Conservation (phyloP, 1,140 invertebrate genomes). For the Neocloeon triangulifer region DNA sequence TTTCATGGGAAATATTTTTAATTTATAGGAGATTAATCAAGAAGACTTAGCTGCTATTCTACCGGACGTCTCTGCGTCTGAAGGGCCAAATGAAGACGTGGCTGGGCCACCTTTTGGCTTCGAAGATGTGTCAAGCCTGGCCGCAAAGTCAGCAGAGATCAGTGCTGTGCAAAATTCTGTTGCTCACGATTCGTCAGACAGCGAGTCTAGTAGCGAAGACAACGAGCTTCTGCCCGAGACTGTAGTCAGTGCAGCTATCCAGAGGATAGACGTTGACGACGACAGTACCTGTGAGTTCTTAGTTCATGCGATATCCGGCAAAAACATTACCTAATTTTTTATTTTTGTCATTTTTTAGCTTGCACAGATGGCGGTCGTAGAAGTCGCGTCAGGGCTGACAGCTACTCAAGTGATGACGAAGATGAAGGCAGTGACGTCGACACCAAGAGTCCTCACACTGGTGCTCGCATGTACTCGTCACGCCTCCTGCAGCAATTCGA, state of each 20-base stretch:
- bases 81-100: conserved; percentile 25
- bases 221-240: not conserved
- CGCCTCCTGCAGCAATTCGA: conserved; percentile 37
- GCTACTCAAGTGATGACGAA: no score
- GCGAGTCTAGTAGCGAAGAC: not conserved
- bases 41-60: conserved; percentile 41
- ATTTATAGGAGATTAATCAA: conserved; percentile 36
- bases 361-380: no score
- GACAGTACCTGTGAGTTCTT: conserved; percentile 45
- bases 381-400: no score
- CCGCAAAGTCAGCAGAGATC: no score
- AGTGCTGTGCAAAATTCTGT: conserved; percentile 11
- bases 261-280: conserved; percentile 17
- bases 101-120: conserved; percentile 27
- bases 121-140: conserved; percentile 22
- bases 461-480: no score
- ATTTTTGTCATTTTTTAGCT: no score
- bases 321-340: no score
- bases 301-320: no score
- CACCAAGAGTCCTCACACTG: no score
- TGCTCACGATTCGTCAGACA: conserved; percentile 10
- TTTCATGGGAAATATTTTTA: no score
- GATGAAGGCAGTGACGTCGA: no score
- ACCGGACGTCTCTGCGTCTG: conserved; percentile 22
- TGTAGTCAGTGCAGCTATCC: not conserved